Percentiles rank a stretch among this genome's conserved stretches.
These are phyloP conservation scores for Nannospalax galili DNA, from an alignment of 2,113 vertebrate species.

Conservation along the genomic window DNA sequence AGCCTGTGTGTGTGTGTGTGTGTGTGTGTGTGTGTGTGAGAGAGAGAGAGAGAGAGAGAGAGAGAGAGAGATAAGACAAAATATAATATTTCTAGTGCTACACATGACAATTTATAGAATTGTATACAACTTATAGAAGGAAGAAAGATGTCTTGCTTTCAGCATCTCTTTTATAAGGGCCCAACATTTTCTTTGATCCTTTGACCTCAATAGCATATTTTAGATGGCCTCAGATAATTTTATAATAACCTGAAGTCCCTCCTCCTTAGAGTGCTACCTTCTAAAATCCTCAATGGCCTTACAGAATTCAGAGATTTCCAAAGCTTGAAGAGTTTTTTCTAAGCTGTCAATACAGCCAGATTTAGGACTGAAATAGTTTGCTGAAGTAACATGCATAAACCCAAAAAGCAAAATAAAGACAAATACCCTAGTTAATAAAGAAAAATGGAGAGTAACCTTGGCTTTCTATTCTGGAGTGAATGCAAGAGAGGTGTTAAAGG, in stretches of 20 bases:
- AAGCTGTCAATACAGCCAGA: not conserved
- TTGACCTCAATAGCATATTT: not conserved
- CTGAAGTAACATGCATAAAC: not conserved
- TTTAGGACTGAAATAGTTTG: not conserved
- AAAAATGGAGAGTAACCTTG: not conserved
- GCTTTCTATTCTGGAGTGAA: not conserved
- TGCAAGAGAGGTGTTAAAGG: not conserved
- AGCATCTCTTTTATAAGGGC: not conserved
- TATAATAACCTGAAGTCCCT: not conserved
- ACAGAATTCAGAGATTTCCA: not conserved
- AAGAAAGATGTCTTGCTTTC: not conserved
- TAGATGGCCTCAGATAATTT: not conserved
- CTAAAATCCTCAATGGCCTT: not conserved
- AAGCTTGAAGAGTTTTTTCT: not conserved
- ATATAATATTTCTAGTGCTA: not conserved
- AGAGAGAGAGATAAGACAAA: not conserved
- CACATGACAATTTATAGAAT: not conserved
- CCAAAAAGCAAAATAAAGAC: not conserved
- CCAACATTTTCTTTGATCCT: not conserved
- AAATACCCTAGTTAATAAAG: not conserved
- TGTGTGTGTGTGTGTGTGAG: not conserved
- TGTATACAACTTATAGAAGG: not conserved
- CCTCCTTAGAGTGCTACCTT: not conserved
- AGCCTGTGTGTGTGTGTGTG: not conserved
- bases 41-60: not conserved